Percentiles rank a stretch among this genome's conserved stretches.
These are phyloP conservation scores for Proteles cristata DNA, from an alignment of 2,113 vertebrate species.

Conservation along the genomic window DNA sequence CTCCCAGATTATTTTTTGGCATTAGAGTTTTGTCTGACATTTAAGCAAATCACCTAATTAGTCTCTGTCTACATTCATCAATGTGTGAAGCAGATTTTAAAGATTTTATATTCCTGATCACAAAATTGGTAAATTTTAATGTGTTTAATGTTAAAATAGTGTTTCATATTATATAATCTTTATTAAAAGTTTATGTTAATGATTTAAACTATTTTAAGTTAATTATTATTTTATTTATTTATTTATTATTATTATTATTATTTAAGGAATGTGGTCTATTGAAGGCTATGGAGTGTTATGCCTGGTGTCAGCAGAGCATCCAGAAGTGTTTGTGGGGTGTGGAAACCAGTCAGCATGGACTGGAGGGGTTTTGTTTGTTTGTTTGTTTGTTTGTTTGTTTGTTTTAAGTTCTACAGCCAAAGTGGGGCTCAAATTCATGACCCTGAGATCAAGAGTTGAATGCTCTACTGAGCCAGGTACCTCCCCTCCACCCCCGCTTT, in stretches of 20 bases:
- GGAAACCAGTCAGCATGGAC: neutral
- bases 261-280: neutral
- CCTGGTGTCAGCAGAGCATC: neutral
- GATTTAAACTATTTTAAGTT: neutral
- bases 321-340: neutral
- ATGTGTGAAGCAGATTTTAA: neutral
- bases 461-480: neutral
- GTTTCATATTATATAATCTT: neutral
- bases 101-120: neutral
- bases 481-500: neutral
- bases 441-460: neutral
- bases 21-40: neutral
- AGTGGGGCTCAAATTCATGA: neutral
- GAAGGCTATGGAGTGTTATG: neutral
- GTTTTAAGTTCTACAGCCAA: neutral
- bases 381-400: neutral
- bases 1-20: neutral
- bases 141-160: neutral
- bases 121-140: neutral
- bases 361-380: neutral
- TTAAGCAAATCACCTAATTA: slow-evolving; percentile 27
- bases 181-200: neutral
- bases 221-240: no score
- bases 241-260: neutral
- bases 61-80: neutral